phyloP scores from a whole-genome alignment of 2,888 invertebrate genomes.

The Drosophila dives region DNA sequence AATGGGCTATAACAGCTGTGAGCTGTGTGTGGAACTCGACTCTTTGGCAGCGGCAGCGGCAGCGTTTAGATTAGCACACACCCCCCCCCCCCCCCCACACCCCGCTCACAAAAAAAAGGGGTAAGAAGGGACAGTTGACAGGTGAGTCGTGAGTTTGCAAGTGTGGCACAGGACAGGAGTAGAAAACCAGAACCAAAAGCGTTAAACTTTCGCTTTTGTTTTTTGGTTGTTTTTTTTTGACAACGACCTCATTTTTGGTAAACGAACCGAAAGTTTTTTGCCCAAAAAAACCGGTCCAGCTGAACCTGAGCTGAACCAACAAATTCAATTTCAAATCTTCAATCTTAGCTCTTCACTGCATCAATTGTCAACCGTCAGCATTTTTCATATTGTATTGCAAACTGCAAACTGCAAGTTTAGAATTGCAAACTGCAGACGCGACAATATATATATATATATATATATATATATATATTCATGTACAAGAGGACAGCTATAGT shows the following conservation, averaged over 20 bases:
- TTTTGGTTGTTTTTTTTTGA: constrained; percentile 43
- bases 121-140: constrained; percentile 4
- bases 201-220: constrained; percentile 60
- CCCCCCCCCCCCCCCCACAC: constrained; percentile 11
- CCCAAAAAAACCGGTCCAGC: constrained; percentile 47
- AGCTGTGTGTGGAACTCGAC: constrained; percentile 10
- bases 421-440: constrained; percentile 28
- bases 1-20: constrained; percentile 50
- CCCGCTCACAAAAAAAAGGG: not conserved
- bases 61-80: constrained; percentile 31
- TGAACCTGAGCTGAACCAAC: not conserved
- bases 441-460: constrained; percentile 2
- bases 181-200: constrained; percentile 21
- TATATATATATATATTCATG: not conserved
- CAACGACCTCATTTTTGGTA: constrained; percentile 62
- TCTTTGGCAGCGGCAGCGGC: constrained; percentile 13
- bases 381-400: too few species aligned
- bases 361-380: constrained; percentile 33
- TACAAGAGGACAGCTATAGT: constrained; percentile 1
- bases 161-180: not conserved
- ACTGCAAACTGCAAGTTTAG: constrained; percentile 34
- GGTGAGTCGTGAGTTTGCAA: constrained; percentile 10
- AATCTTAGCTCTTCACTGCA: not conserved
- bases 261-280: constrained; percentile 56
- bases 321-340: not conserved